Evolutionary conservation across 2,113 vertebrate species (phyloP), one percentile per base, ranked within the genome.

Genomic region (Onychostoma macrolepis): DNA sequence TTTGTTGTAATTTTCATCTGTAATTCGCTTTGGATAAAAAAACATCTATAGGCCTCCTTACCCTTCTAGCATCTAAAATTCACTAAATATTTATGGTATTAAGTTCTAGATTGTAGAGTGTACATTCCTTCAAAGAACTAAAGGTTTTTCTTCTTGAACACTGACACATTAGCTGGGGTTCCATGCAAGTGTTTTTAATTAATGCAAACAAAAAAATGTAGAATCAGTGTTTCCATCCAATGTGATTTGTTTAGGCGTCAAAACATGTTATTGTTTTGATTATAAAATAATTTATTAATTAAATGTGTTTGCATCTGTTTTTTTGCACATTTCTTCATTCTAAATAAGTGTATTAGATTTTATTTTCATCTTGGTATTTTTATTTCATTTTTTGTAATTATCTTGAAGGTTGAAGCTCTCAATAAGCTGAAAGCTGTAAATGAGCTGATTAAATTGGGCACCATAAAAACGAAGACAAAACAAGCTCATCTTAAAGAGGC

Each of bases 371-470:
- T 69, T 69, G 10, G 3, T 41, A 4, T n/a, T 43, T n/a, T 5
- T 10, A 43, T 45, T 74, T 19, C 1, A 21, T 74, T 79, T 2
- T 50, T 63, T 38, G 26, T 41, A 9, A 65, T 45, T 86, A 26
- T 81, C 63, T 74, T 79, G 30, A 94, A 99, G 98, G 97, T 99
- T 92, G 98, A 99, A 92, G 98, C 98, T 15, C 95, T 99, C 88
- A 97, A 94, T 93, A 99, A 99, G 88, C 94, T 99, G 90, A 99
- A 98, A 92, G 97, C 98, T 7, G 96, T 99, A 91, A 99, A 99
- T 80, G 96, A 96, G 89, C 91, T 99, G 36, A 99, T 99, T 85
- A 99, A 99, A 91, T 92, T 98, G 88, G 98, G 97, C 89, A 96
- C 97, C 77, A 86, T 98, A 92, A 99, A 99, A 89, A 96, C 96